Percentiles rank a stretch among this genome's conserved stretches.
Conservation (phyloP, 2,113 vertebrate species). For the Podarcis cretensis region DNA sequence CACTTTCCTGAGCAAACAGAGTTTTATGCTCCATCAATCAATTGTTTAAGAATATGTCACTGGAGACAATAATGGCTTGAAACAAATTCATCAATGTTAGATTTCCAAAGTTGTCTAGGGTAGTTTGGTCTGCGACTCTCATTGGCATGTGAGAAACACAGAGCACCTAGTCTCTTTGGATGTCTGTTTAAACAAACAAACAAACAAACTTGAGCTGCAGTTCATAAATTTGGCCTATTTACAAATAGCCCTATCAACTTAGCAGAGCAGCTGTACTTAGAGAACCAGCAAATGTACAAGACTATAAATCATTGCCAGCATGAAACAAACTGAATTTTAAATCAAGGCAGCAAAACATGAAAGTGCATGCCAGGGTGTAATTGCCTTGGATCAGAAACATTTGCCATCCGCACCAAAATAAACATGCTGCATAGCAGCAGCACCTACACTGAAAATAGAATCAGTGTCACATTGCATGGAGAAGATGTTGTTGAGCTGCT, state of each 20-base stretch:
- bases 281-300: not conserved
- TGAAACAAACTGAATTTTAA: slow-evolving; percentile 1
- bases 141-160: not conserved
- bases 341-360: not conserved
- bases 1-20: slow-evolving; percentile 24
- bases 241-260: slow-evolving; percentile 12
- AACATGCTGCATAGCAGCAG: not conserved
- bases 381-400: not conserved
- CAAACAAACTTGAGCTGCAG: not conserved
- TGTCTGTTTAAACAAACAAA: not conserved
- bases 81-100: not conserved
- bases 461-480: not conserved
- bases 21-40: slow-evolving; percentile 24
- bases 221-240: slow-evolving; percentile 27
- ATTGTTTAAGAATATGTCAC: slow-evolving; percentile 41
- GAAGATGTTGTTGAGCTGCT: not conserved
- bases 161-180: not conserved
- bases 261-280: not conserved
- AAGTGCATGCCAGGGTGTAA: not conserved
- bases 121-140: not conserved
- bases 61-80: slow-evolving; percentile 56
- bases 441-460: slow-evolving; percentile 14
- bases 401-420: not conserved
- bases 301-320: not conserved
- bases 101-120: slow-evolving; percentile 8